Conservation (phyloP, 2,888 invertebrate genomes). For the Lumbricus terrestris region DNA sequence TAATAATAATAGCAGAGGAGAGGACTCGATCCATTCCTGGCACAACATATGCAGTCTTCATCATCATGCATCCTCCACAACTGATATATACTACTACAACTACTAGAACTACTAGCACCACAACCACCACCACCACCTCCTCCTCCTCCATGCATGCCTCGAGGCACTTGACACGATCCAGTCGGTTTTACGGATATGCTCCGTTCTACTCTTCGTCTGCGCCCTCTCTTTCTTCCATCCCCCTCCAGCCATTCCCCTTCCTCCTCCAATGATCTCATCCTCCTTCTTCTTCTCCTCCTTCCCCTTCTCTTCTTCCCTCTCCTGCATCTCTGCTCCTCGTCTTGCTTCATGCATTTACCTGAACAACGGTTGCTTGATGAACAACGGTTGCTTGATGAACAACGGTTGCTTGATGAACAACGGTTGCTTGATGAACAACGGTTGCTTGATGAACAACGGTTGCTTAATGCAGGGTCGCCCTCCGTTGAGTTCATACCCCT, state of each 20-base stretch:
- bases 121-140: not conserved
- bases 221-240: not conserved
- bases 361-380: conserved; percentile 3
- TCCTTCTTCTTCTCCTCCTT: not conserved
- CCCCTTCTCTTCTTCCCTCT: not conserved
- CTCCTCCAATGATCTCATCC: too few species aligned
- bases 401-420: conserved; percentile 3
- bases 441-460: conserved; percentile 3
- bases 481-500: not conserved
- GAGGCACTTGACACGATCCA: not conserved
- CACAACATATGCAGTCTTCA: too few species aligned
- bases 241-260: conserved; percentile 3
- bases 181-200: not conserved
- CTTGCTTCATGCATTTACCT: not conserved
- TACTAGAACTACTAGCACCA: too few species aligned
- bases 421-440: conserved; percentile 3
- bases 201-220: not conserved
- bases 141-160: not conserved
- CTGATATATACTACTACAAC: too few species aligned
- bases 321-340: not conserved
- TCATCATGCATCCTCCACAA: not conserved
- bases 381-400: conserved; percentile 3
- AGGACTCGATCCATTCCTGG: not conserved
- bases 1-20: too few species aligned
- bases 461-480: conserved; percentile 3